Base-by-base conservation (phyloP, 2,113 vertebrate species). In the Pogonocichla stellata region DNA sequence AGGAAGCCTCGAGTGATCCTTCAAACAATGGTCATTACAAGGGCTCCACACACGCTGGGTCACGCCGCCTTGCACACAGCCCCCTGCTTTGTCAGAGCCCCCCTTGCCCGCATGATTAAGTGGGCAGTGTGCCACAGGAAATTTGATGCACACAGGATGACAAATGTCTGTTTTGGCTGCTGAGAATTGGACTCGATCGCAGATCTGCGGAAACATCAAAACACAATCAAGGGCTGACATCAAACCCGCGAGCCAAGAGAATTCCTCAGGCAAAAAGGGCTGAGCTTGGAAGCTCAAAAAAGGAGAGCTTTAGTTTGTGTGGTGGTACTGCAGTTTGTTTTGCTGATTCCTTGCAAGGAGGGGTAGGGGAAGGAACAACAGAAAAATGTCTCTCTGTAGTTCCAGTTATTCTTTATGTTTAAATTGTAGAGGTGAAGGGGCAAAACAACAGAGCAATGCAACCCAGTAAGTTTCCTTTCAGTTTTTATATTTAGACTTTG, bases 161-260 rank as follows among this genome's bases (percentile, higher is more conserved):
- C 98, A 99, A 98, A 98, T 98, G 98, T 98, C 98, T 99, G 98
- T 99, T 99, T 98, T 98, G 98, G 98, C 98, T 99, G 98, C 97
- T 88, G 98, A 99, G 98, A 98, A 98, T 97, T 98, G 98, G 98
- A 98, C 98, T 98, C 98, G 97, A 96, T 98, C 85, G 98, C 98
- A 97, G 98, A 98, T 98, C 98, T 98, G 97, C 97, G 98, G 96
- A 98, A 99, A 99, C 98, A 99, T 99, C 98, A 99, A 99, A 99
- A 99, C 98, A 99, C 98, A 99, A 99, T 99, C 98, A 98, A 98
- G 97, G 95, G 93, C 96, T 99, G 98, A 99, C 98, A 98, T 98
- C 91, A 98, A 98, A 95, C 96, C 98, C 74, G 71, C 45, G 98
- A 98, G 98, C 98, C 98, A 97, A 93, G 97, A 98, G 98, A 97